Base-by-base conservation (phyloP, 2,888 invertebrate species). In the Cheilosia soror region DNA sequence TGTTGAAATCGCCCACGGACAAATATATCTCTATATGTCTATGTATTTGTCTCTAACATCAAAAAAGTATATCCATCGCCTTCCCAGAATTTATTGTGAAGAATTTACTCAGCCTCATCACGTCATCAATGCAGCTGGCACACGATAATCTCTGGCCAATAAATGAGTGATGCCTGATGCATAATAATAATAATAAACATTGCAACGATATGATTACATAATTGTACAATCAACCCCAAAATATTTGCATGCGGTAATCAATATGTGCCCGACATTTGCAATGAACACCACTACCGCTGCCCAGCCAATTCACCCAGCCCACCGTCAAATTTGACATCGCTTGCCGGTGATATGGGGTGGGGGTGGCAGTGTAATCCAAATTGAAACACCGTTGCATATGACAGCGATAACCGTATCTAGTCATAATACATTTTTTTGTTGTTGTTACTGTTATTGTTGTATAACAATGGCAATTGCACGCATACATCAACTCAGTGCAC, bases 211-310 rank as follows among this genome's bases (percentile, higher is more conserved):
- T 80, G 75, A 77, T 68, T 72, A 57, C 63, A 77, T 77, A 77
- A 85, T 85, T 76, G 81, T 63, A 85, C 81, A 85, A 81, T 85
- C 85, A 77, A 85, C 85, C 85, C 53, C 77, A 85, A 72, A 81
- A 81, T 77, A 81, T 81, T 63, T 68, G 85, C 68, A 76, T 77
- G 20, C 20, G 51, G 40, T 62, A 68, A 72, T 85, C 66, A 81
- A 81, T 85, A 68, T 76, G 42, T 40, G 63, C 2, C 20, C 31
- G 42, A 69, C 47, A 55, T 69, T 79, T 65, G 84, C 69, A 80
- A 72, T 60, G 57, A 72, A 68, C 71, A 81, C 66, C 58, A 58
- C 37, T 15, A 42, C 55, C 47, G 33, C n/a, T n/a, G 15, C 11
- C 29, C 5, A n/a, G n/a, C 20, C 42, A n/a, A 42, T 11, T 15